A percentile compares a stretch with the other conserved stretches of the same genome.
Conservation (phyloP, 2,797 vertebrate species). For the Molossus molossus region DNA sequence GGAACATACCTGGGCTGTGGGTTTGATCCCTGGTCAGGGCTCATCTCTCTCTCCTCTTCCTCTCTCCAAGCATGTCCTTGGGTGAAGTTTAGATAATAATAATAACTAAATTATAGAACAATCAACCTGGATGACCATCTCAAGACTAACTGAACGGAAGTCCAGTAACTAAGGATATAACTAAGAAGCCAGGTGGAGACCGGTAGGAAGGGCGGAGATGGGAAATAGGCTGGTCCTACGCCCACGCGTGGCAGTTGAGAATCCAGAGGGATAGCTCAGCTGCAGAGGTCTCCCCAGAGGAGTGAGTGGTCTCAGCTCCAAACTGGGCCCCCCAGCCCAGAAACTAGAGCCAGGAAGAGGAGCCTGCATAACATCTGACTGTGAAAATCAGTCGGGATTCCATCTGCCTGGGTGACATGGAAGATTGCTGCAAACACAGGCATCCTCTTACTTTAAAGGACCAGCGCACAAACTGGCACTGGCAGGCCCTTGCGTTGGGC, state of each 20-base stretch:
- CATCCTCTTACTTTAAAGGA: neutral
- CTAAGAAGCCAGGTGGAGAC: neutral
- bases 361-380: neutral
- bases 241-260: neutral
- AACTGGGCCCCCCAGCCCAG: neutral
- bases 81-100: neutral
- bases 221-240: neutral
- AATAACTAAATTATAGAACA: neutral
- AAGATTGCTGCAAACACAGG: neutral
- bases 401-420: neutral
- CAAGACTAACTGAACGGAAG: neutral
- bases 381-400: neutral
- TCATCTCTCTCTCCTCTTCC: neutral
- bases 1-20: neutral
- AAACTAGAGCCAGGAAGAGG: neutral
- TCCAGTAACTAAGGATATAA: neutral
- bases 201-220: neutral
- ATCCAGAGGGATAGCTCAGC: neutral
- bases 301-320: no score
- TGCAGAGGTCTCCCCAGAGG: neutral
- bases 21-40: neutral
- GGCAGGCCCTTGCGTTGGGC: neutral
- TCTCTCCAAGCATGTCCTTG: neutral
- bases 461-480: neutral
- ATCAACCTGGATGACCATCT: neutral